Conservation (phyloP, 2,797 vertebrate species). For the Coregonus sp. region DNA sequence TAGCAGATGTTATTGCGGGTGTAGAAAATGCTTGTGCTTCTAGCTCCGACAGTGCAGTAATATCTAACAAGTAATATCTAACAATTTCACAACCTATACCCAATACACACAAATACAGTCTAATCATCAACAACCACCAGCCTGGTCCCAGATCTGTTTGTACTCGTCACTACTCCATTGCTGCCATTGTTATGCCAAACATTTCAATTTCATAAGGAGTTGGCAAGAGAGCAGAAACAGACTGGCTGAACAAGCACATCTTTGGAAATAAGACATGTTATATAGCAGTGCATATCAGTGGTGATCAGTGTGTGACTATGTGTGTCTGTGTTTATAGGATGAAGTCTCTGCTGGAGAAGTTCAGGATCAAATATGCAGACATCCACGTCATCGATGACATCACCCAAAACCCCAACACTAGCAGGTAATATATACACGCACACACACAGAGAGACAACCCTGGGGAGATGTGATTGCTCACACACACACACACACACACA, state of each 20-base stretch:
- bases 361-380: slow-evolving; percentile 92
- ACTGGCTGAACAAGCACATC: not conserved
- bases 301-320: slow-evolving; percentile 2
- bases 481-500: not conserved
- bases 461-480: not conserved
- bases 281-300: not conserved
- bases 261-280: not conserved
- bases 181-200: not conserved
- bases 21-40: too few relatives aligned
- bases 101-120: not conserved
- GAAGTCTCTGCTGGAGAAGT: slow-evolving; percentile 88
- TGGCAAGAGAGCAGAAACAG: not conserved
- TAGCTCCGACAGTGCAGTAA: too few relatives aligned
- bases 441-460: not conserved
- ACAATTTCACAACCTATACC: too few relatives aligned
- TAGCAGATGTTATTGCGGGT: too few relatives aligned
- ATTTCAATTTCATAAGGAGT: not conserved
- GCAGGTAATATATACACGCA: slow-evolving; percentile 82
- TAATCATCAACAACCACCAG: too few relatives aligned
- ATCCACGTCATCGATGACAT: slow-evolving; percentile 90
- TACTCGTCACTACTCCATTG: not conserved
- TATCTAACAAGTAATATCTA: too few relatives aligned
- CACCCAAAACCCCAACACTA: slow-evolving; percentile 82
- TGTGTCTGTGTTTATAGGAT: slow-evolving; percentile 76
- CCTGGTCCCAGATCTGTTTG: too few relatives aligned